Evolutionary conservation across 2,888 invertebrate genomes (phyloP).

Genomic region (Arctia plantaginis): DNA sequence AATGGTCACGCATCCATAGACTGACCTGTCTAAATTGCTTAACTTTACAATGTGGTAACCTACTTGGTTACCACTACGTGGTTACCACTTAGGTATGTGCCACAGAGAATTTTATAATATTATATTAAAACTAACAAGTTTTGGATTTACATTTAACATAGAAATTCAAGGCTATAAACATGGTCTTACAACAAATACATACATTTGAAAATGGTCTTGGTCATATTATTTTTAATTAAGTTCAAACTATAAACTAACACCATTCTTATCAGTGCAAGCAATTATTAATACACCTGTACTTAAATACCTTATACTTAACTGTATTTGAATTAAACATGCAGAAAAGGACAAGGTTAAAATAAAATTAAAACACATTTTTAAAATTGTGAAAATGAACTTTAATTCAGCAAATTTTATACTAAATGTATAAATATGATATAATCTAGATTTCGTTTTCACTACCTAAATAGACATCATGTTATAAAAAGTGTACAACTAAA

Average conservation of each 20-base stretch:
- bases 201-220: not conserved
- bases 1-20: no score
- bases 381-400: conserved; percentile 87
- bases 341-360: conserved; percentile 44
- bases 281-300: not conserved
- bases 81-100: no score
- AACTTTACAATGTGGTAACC: no score
- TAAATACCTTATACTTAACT: not conserved
- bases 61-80: no score
- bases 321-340: not conserved
- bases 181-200: not conserved
- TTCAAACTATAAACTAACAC: not conserved
- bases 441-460: conserved; percentile 86
- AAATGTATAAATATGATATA: conserved; percentile 87
- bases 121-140: not conserved
- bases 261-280: not conserved
- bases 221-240: not conserved
- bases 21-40: no score
- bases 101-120: not conserved
- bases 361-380: conserved; percentile 70
- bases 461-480: conserved; percentile 87
- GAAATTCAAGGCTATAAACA: not conserved
- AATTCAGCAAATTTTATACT: conserved; percentile 87
- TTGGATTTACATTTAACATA: not conserved
- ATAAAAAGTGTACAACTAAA: conserved; percentile 87